Evolutionary conservation across 1,140 invertebrate species (phyloP), one percentile per base, ranked within the genome.

Genomic region (Drosophila tropicalis): DNA sequence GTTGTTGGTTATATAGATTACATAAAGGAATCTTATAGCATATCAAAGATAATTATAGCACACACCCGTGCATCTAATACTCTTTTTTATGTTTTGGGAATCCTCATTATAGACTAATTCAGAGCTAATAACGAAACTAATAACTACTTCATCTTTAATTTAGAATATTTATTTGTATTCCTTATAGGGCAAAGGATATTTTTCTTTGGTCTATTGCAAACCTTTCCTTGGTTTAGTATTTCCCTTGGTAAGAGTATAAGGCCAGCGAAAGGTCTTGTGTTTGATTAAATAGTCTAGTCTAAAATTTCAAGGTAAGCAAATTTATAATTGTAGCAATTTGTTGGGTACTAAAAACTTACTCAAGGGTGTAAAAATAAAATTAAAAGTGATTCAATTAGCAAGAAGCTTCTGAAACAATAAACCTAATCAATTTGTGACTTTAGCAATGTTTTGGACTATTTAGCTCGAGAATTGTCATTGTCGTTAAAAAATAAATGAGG

Each of bases 381-480:
- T 4, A 51, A 51, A 51, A 47, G 17, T 12, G 17, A 3, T 51
- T 51, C 6, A 51, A 51, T 51, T 22, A 51, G 17, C 44, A 51
- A 51, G 44, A 17, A 51, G 44, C 44, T 47, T 47, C 44, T 47
- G 44, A 51, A 51, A 51, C 44, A 51, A 7, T 22, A 17, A 9
- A 22, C 9, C 2, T 19, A 51, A 51, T 47, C 10, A 22, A 19
- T 19, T 12, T 22, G 9, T 17, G 19, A 51, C 17, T 51, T 51
- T 22, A 3, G 44, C 7, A 19, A 17, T 47, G 44, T 51, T 22
- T 51, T 47, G 5, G 44, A 36, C 9, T 36, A 29, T 29, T 29
- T 29, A 36, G 10, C 10, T 36, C 9, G 10, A 0, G n/a, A 36
- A 12, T 36, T 39, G 36, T 5, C 10, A 39, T 13, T 13, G 3